Percentiles rank a stretch among this genome's conserved stretches.
Evolutionary conservation across 2,797 vertebrate species (phyloP).

Genomic region (Amniataba percoides): DNA sequence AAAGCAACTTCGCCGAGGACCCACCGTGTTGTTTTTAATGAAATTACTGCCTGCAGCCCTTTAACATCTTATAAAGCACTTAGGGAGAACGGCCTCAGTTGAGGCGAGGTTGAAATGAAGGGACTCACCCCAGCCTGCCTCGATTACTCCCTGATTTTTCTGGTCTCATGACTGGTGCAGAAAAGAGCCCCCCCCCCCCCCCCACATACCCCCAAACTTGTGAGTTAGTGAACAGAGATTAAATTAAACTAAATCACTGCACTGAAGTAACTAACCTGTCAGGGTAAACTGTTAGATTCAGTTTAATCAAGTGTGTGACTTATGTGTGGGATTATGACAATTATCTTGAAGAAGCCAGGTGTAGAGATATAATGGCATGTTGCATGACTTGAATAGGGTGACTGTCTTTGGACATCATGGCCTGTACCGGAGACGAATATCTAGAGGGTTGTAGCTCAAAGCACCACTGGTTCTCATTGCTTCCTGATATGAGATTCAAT

Average conservation of each 20-base stretch:
- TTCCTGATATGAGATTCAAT: conserved; percentile 73
- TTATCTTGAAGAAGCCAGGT: conserved; percentile 6
- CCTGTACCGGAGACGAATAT: conserved; percentile 50
- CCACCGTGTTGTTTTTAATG: conserved; percentile 55
- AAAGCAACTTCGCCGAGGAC: conserved; percentile 32
- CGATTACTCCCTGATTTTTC: conserved; percentile 7
- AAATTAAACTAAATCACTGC: conserved; percentile 12
- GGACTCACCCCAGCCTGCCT: conserved; percentile 1
- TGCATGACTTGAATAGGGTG: conserved; percentile 37
- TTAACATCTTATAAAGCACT: conserved; percentile 47
- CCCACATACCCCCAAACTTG: no score
- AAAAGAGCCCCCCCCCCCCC: no score
- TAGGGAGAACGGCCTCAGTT: conserved; percentile 7
- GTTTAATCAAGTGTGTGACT: conserved; percentile 2
- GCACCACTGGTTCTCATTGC: conserved; percentile 56
- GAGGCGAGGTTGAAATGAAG: conserved; percentile 34
- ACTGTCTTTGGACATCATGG: conserved; percentile 58
- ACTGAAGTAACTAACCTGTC: background rate
- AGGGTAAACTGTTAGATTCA: background rate
- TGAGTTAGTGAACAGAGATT: background rate
- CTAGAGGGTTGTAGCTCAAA: conserved; percentile 69
- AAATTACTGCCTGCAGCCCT: conserved; percentile 46
- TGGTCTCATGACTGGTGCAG: background rate
- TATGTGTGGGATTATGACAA: conserved; percentile 13
- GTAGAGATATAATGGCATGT: conserved; percentile 24